Conservation (phyloP, 2,113 vertebrate genomes). For the Anoplopoma fimbria region DNA sequence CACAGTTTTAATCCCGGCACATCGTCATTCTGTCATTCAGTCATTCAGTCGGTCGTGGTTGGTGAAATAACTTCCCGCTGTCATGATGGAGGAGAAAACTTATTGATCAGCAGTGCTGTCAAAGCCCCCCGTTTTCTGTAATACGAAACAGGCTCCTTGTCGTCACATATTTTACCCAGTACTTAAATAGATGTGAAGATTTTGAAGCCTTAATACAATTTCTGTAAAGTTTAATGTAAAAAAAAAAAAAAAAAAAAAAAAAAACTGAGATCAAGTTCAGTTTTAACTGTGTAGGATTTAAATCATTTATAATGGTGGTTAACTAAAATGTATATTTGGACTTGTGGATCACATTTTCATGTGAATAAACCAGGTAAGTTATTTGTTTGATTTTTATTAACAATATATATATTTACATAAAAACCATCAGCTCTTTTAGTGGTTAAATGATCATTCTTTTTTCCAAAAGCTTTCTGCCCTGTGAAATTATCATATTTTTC, state of each 20-base stretch:
- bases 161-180: conserved; percentile 50
- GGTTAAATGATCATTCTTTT: background rate
- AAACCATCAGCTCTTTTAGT: background rate
- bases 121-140: conserved; percentile 89
- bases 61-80: conserved; percentile 34
- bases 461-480: background rate
- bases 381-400: conserved; percentile 13
- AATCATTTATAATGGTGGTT: background rate
- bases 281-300: conserved; percentile 4
- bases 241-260: too few relatives aligned
- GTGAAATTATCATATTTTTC: conserved; percentile 12
- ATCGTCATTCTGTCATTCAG: conserved; percentile 26
- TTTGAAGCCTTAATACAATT: conserved; percentile 32
- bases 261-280: conserved; percentile 12
- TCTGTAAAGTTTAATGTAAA: background rate
- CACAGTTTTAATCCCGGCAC: conserved; percentile 29
- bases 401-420: background rate
- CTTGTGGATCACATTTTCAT: conserved; percentile 39
- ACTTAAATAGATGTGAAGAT: conserved; percentile 36
- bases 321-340: conserved; percentile 12
- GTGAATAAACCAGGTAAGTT: conserved; percentile 68
- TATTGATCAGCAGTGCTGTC: conserved; percentile 81
- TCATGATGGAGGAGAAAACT: conserved; percentile 54
- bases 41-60: conserved; percentile 18
- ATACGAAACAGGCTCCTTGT: conserved; percentile 96